Base-by-base conservation (phyloP, 2,797 vertebrate species). In the Buceros bicornis region DNA sequence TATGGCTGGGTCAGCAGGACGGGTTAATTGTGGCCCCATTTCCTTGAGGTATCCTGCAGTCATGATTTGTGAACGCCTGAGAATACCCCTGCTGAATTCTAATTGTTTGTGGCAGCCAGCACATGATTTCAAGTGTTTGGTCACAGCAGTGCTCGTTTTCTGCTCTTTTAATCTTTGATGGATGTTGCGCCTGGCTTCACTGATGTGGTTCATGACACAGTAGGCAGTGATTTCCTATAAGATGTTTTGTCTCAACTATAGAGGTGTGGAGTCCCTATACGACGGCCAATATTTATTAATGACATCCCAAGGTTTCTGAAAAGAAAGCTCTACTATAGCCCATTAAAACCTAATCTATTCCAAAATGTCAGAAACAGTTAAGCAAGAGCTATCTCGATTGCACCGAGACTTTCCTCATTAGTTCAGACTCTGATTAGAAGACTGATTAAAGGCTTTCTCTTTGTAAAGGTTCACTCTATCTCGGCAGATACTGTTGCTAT, bases 111-210 rank as follows among this genome's bases (percentile, higher is more conserved):
- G 96, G 94, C 96, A 97, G 95, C 95, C 91, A 25, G 96, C 95
- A 96, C 96, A 96, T 95, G 96, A 97, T 97, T 97, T 93, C 95
- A 87, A 95, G 95, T 97, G 96, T 96, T 97, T 96, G 95, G 95
- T 97, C 97, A 96, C 96, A 97, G 97, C 97, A 96, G 97, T 97
- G 90, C 94, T 95, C 92, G 31, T 97, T 97, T 97, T 96, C 97
- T 96, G 95, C 72, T 95, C 95, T 97, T 97, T 97, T 97, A 97
- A 97, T 97, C 97, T 97, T 96, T 97, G 96, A 97, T 97, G 94
- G 96, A 96, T 97, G 97, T 95, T 82, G 82, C n/a, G 93, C 96
- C 96, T 96, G 91, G 93, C 83, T 97, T 97, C 95, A 96, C 96
- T 96, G 96, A 97, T 97, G 95, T 91, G 92, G 81, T 91, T 97